phyloP scores from a whole-genome alignment of 2,113 vertebrate species.

The Phyllostomus discolor region DNA sequence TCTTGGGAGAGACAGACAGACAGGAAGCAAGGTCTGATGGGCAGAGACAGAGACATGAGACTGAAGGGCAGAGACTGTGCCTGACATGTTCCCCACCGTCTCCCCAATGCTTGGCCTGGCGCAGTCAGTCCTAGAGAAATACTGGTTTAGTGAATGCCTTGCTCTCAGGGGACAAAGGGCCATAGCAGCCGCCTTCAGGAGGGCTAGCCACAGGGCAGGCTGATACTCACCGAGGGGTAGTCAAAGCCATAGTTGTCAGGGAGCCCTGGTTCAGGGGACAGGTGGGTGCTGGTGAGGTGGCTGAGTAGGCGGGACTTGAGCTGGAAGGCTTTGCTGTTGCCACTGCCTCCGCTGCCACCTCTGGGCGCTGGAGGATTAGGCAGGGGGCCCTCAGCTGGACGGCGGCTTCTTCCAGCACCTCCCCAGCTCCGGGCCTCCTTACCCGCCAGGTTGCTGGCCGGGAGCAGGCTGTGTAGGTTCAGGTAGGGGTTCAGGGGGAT shows the following conservation, averaged over 20 bases:
- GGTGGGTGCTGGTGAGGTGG: slow-evolving; percentile 79
- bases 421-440: slow-evolving; percentile 62
- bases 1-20: not conserved
- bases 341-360: not conserved
- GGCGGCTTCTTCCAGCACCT: slow-evolving; percentile 31
- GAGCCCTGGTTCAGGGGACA: slow-evolving; percentile 74
- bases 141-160: not conserved
- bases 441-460: slow-evolving; percentile 78
- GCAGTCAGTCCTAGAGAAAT: not conserved
- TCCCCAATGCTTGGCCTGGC: not conserved
- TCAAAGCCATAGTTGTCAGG: slow-evolving; percentile 82
- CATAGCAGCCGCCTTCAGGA: not conserved
- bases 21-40: not conserved
- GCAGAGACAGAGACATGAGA: not conserved
- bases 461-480: slow-evolving; percentile 81
- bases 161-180: not conserved
- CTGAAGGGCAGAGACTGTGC: not conserved
- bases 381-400: slow-evolving; percentile 22
- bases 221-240: slow-evolving; percentile 70
- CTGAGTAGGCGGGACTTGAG: slow-evolving; percentile 80
- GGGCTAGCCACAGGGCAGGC: not conserved
- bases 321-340: slow-evolving; percentile 82
- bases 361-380: slow-evolving; percentile 5
- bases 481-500: slow-evolving; percentile 85
- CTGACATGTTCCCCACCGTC: not conserved